Percentiles rank a stretch among this genome's conserved stretches.
Evolutionary conservation across 2,797 vertebrate species (phyloP).

Genomic region (Chiroxiphia lanceolata): DNA sequence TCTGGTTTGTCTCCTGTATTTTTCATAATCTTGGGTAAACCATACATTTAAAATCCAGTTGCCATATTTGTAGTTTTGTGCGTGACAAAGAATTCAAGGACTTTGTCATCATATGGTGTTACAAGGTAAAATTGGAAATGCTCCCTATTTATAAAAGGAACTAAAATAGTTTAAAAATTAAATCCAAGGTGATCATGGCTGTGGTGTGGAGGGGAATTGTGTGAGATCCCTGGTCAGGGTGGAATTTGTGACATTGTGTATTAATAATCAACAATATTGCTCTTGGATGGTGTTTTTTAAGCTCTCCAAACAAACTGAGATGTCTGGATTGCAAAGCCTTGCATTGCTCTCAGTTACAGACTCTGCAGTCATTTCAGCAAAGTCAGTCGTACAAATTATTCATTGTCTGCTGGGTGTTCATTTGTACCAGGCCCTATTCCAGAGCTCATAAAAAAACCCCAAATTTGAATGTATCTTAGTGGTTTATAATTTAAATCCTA

Average conservation of each 20-base stretch:
- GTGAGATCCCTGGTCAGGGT: no score
- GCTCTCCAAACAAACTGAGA: neutral
- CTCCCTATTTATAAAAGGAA: neutral
- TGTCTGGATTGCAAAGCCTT: neutral
- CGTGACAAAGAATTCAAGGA: neutral
- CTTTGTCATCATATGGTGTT: fast-evolving
- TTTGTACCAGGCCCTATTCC: neutral
- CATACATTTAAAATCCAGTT: neutral
- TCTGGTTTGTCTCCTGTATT: neutral
- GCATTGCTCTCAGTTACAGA: fast-evolving
- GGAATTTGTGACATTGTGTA: neutral
- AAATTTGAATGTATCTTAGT: neutral
- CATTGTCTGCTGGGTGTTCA: neutral
- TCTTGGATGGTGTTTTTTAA: neutral
- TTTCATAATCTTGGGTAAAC: neutral
- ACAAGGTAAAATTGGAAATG: neutral
- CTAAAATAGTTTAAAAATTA: neutral
- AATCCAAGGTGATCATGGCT: neutral
- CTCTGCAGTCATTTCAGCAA: neutral
- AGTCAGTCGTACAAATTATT: neutral
- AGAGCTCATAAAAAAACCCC: neutral
- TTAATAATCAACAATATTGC: neutral
- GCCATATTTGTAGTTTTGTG: fast-evolving
- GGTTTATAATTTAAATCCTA: neutral
- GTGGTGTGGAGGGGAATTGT: no score